phyloP scores from a whole-genome alignment of 2,888 invertebrate species.

The Eupithecia vulgata region DNA sequence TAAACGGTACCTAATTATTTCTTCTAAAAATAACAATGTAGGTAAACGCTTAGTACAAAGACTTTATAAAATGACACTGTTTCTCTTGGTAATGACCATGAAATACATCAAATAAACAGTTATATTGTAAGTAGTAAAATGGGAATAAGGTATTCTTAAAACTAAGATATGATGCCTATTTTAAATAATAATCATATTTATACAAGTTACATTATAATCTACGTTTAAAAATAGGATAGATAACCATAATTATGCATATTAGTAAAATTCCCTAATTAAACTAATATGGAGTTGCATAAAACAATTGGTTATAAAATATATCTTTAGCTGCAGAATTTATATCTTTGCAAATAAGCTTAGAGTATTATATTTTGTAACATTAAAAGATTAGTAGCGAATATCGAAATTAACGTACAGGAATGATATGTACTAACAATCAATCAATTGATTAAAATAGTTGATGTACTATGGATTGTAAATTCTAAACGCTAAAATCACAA shows the following conservation, averaged over 20 bases:
- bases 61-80: background rate
- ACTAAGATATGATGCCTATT: conserved; percentile 53
- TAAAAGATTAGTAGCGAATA: conserved; percentile 7
- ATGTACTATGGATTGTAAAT: conserved; percentile 33
- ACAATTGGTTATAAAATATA: conserved; percentile 6
- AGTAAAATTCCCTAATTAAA: conserved; percentile 11
- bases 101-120: background rate
- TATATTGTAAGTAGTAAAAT: conserved; percentile 33
- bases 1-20: background rate
- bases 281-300: conserved; percentile 17
- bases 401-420: conserved; percentile 33
- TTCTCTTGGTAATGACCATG: background rate
- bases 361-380: background rate
- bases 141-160: conserved; percentile 40
- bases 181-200: conserved; percentile 49
- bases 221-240: conserved; percentile 50
- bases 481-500: conserved; percentile 43
- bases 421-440: conserved; percentile 43
- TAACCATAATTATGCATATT: conserved; percentile 52
- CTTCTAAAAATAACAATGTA: background rate
- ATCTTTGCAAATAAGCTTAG: conserved; percentile 14
- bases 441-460: conserved; percentile 34
- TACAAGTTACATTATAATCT: conserved; percentile 53
- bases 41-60: background rate
- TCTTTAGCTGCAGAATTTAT: conserved; percentile 23